Base-by-base conservation (phyloP, 2,888 invertebrate species). In the Octodonta nipae region DNA sequence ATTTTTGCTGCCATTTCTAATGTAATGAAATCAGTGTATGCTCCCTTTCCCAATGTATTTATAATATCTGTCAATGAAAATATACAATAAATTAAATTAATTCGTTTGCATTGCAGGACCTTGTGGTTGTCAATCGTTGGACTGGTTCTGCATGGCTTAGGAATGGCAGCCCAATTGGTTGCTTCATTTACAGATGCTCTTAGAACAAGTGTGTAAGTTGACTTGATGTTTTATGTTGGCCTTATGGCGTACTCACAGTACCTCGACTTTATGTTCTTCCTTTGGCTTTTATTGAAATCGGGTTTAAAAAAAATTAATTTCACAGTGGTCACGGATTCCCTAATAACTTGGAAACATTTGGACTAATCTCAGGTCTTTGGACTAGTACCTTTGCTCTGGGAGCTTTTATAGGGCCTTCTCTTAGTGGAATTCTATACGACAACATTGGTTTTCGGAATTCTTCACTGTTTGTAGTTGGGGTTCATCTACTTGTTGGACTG, bases 341-440 rank as follows among this genome's bases (percentile, higher is more conserved):
- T 0, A 85, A 91, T 58, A 81, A 78, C 38, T 68, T 89, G 42
- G 83, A 86, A 52, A 91, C 91, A 0, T 89, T 86, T 52, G 89
- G 89, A 0, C 64, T 89, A 20, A 80, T 89, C 5, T 87, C 89
- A 1, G 91, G 88, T 0, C 67, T 91, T 49, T 91, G 88, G 80
- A 88, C 89, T 2, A 86, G 87, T 1, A 77, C 83, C 0, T 88
- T 89, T 51, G 87, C 89, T 0, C 65, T 91, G 6, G 91, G 91
- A 1, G 84, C 85, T 2, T 85, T 85, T 58, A 73, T 85, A 30
- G 86, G 86, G 0, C 85, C 85, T 1, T 80, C 81, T 0, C 64
- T 81, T 2, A 73, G 73, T 42, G 85, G 85, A 0, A 68, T 82
- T 25, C 66, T 86, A 1, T 75, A 75, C 47, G 84, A 85, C 49